Conservation (phyloP, 2,797 vertebrate genomes). For the Varecia variegata region DNA sequence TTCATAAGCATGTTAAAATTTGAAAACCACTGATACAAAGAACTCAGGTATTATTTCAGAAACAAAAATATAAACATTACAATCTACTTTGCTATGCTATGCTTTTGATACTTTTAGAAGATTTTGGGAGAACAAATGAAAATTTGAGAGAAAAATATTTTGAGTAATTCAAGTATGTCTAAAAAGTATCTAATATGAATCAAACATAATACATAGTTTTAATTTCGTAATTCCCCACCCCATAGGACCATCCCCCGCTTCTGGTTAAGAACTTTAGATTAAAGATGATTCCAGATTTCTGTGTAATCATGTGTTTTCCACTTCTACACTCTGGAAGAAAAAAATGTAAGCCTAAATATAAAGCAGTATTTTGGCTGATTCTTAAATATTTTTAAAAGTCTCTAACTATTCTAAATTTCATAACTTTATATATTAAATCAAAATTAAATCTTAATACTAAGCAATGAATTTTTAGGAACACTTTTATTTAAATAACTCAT, state of each 20-base stretch:
- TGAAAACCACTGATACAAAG: neutral
- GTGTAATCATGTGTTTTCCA: neutral
- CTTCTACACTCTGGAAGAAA: neutral
- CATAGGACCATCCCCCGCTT: neutral
- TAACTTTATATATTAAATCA: slow-evolving; percentile 4
- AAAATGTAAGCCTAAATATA: slow-evolving; percentile 12
- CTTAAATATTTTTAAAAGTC: neutral
- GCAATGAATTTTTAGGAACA: neutral
- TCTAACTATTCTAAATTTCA: neutral
- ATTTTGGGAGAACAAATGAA: neutral
- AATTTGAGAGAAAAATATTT: neutral
- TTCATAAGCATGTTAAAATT: neutral
- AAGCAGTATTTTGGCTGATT: neutral
- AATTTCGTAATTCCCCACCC: neutral
- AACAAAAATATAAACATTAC: neutral
- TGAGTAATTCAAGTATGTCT: neutral
- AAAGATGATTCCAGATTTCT: neutral
- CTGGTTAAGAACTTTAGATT: neutral
- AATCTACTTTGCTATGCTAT: neutral
- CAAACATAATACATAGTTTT: slow-evolving; percentile 2
- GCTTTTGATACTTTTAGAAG: neutral
- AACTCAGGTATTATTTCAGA: neutral
- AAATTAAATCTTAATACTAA: slow-evolving; percentile 20
- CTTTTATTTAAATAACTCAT: neutral
- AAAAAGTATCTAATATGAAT: slow-evolving; percentile 1